These are phyloP conservation scores for Ctenomys sociabilis DNA, from an alignment of 2,113 vertebrate genomes.

Conservation along the genomic window DNA sequence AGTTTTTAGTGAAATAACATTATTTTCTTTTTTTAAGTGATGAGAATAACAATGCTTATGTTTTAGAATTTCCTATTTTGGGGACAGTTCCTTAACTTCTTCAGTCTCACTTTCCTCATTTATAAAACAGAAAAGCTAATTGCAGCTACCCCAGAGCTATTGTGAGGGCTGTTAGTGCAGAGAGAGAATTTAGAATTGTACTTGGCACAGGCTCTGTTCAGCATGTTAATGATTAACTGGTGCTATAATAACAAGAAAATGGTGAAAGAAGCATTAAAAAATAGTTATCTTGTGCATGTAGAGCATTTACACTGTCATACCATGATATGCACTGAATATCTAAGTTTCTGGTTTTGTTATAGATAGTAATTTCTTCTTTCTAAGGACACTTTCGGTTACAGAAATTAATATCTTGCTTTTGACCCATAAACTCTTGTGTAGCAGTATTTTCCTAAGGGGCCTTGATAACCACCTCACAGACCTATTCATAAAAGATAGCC, in stretches of 20 bases:
- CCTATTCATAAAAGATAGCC: conserved; percentile 75
- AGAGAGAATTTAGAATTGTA: conserved; percentile 25
- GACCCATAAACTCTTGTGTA: conserved; percentile 65
- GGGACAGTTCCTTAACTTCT: neutral
- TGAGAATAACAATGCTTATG: neutral
- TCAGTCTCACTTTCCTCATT: conserved; percentile 15
- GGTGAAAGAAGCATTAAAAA: conserved; percentile 1
- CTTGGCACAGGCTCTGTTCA: neutral
- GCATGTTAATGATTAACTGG: conserved; percentile 26
- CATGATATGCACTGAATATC: neutral
- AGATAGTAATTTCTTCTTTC: conserved; percentile 51
- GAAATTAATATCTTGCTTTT: conserved; percentile 78
- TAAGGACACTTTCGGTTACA: conserved; percentile 48
- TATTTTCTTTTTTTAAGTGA: neutral
- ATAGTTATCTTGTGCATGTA: neutral
- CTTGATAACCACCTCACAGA: conserved; percentile 71
- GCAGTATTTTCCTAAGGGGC: conserved; percentile 72
- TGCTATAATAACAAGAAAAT: conserved; percentile 40
- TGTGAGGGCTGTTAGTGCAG: neutral
- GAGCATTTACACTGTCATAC: conserved; percentile 2
- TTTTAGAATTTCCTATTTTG: conserved; percentile 5
- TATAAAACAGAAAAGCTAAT: conserved; percentile 2
- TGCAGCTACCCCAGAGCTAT: neutral
- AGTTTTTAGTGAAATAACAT: neutral
- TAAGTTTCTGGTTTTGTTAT: conserved; percentile 47